Evolutionary conservation across 2,888 invertebrate species (phyloP), one percentile per base, ranked within the genome.

Genomic region (Aromia moschata): DNA sequence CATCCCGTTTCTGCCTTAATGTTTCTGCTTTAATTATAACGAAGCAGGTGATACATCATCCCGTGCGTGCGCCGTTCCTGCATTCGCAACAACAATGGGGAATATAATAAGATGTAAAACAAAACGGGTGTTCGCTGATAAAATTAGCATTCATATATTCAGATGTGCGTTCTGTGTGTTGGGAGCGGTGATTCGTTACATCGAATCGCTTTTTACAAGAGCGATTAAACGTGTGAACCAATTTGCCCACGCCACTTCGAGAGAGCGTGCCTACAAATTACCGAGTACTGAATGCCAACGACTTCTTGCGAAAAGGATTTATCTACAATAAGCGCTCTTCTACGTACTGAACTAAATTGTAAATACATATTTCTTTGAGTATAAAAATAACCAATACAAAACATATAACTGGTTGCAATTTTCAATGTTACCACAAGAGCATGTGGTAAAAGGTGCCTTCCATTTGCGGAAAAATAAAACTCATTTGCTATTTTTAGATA

Each of bases 131-230:
- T 25, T 25, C 25, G 25, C 3, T 25, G 25, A 25, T 25, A 7
- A 25, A 25, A 25, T 25, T 25, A 25, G 25, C 25, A 25, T 25
- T 25, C 25, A 25, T 25, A 25, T 25, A 25, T 25, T 25, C 25
- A 5, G 25, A 25, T 25, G 25, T 7, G 25, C 25, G 25, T 33
- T 33, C 25, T n/a, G 36, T 31, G 15, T 30, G 14, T 45, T 46
- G 37, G 51, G 31, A 51, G 40, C 37, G 51, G 51, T 51, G 16
- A 20, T 40, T 40, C 30, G 40, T 40, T 51, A 51, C 30, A 51
- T 25, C 15, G 15, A 51, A 40, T 51, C 25, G 40, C 17, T 40
- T 12, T 38, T 51, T 51, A 40, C 36, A 16, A 38, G 15, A 12
- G n/a, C 16, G 25, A 40, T 16, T 51, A 40, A 30, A 51, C 17